A percentile compares a stretch with the other conserved stretches of the same genome.
These are phyloP conservation scores for Neelides folsomi DNA, from an alignment of 2,888 invertebrate species.

Conservation along the genomic window DNA sequence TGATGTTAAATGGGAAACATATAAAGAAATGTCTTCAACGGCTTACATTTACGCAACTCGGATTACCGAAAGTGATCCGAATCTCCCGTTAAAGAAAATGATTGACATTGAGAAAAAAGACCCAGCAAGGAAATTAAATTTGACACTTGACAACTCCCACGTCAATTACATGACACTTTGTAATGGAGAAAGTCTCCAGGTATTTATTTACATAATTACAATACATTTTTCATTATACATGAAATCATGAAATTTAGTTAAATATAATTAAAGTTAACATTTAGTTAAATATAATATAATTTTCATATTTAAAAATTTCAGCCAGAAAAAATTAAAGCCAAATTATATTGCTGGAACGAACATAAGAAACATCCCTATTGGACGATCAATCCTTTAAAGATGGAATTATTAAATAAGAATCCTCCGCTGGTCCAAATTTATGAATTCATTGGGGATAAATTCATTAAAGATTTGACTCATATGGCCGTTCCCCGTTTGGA, in stretches of 20 bases:
- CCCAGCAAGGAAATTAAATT: constrained; percentile 9
- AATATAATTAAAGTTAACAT: too few relatives aligned
- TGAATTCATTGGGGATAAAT: constrained; percentile 21
- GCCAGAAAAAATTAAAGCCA: constrained; percentile 4
- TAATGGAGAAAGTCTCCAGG: constrained; percentile 27
- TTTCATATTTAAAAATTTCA: constrained; percentile 2
- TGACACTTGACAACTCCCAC: constrained; percentile 16
- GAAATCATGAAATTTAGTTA: too few relatives aligned
- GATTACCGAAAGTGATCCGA: constrained; percentile 2
- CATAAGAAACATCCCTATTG: constrained; percentile 12
- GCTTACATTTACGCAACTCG: constrained; percentile 6
- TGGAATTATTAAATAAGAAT: constrained; percentile 14
- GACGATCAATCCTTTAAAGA: constrained; percentile 15
- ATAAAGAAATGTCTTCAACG: constrained; percentile 9
- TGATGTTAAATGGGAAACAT: constrained; percentile 12
- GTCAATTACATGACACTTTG: constrained; percentile 29
- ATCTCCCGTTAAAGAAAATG: constrained; percentile 7
- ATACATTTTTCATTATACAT: too few relatives aligned
- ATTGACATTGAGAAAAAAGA: constrained; percentile 7
- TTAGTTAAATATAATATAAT: not conserved
- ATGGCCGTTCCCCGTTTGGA: constrained; percentile 21
- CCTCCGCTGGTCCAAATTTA: constrained; percentile 16
- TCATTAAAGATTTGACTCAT: constrained; percentile 18
- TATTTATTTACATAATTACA: too few relatives aligned
- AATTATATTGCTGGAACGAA: constrained; percentile 16